Conservation (phyloP, 35 echinoderm and acorn worm genomes). For the Hemicentrotus pulcherrimus region DNA sequence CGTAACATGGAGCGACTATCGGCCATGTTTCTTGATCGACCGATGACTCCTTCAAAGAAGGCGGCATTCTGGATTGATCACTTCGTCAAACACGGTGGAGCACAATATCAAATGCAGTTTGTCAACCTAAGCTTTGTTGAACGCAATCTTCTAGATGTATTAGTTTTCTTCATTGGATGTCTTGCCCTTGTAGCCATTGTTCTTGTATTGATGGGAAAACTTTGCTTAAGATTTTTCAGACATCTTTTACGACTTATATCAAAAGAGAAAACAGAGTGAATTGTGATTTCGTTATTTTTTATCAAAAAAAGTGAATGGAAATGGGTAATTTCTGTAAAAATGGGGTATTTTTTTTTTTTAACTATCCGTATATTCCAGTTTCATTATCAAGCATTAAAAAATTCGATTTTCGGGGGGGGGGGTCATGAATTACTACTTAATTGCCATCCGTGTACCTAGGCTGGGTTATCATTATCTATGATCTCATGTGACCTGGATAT, state of each 20-base stretch:
- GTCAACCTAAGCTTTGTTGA: constrained; percentile 51
- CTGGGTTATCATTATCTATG: no score
- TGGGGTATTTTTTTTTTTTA: no score
- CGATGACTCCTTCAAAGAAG: constrained; percentile 34
- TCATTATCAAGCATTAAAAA: no score
- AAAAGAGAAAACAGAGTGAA: not conserved
- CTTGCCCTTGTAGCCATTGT: not conserved
- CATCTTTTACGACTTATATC: not conserved
- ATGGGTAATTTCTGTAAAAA: no score
- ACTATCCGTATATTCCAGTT: no score
- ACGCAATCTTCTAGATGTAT: constrained; percentile 55
- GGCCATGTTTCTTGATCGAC: constrained; percentile 55
- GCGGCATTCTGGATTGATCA: constrained; percentile 65
- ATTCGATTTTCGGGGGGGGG: no score
- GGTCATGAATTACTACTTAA: no score
- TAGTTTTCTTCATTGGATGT: constrained; percentile 46
- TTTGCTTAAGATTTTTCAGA: not conserved
- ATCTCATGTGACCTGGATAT: no score
- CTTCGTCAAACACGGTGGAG: constrained; percentile 48
- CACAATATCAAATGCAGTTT: constrained; percentile 37
- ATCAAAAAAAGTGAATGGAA: no score
- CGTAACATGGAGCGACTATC: constrained; percentile 36
- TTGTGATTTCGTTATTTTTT: not conserved
- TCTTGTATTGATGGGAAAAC: not conserved
- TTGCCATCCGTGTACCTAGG: no score